These are phyloP conservation scores for Apis dorsata DNA, from an alignment of 1,140 invertebrate species.

Conservation along the genomic window DNA sequence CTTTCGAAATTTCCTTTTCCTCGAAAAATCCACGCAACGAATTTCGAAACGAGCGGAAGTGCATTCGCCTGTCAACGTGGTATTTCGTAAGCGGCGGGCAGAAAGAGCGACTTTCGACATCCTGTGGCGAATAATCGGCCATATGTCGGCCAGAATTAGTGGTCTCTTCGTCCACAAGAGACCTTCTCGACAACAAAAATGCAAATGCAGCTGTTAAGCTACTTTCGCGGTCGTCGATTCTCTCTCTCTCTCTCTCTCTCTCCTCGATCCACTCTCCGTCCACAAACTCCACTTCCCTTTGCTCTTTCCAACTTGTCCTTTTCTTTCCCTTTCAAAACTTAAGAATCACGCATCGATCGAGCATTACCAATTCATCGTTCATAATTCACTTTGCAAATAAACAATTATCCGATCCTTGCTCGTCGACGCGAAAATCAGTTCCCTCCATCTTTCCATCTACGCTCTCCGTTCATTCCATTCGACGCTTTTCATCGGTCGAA, in stretches of 20 bases:
- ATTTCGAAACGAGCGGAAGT: slow-evolving; percentile 52
- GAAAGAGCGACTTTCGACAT: slow-evolving; percentile 62
- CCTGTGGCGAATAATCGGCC: slow-evolving; percentile 61
- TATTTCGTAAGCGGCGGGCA: slow-evolving; percentile 54
- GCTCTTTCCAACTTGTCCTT: background rate
- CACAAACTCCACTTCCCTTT: slow-evolving; percentile 25
- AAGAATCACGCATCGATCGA: too few relatives aligned
- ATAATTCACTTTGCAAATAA: too few relatives aligned
- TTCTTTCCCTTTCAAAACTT: too few relatives aligned
- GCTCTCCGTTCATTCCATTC: too few relatives aligned
- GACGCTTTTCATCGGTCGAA: too few relatives aligned
- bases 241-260: background rate
- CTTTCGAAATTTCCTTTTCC: background rate
- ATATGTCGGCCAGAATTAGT: slow-evolving; percentile 60
- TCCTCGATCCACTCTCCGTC: too few relatives aligned
- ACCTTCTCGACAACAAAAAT: slow-evolving; percentile 40
- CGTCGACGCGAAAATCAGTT: too few relatives aligned
- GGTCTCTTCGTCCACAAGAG: slow-evolving; percentile 60
- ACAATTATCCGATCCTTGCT: too few relatives aligned
- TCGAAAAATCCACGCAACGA: slow-evolving; percentile 11
- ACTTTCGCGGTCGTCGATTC: background rate
- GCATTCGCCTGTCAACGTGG: slow-evolving; percentile 56
- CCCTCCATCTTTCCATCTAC: too few relatives aligned
- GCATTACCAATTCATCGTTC: too few relatives aligned
- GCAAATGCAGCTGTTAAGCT: slow-evolving; percentile 55